These are phyloP conservation scores for Lepus americanus DNA, from an alignment of 2,113 vertebrate genomes.

Conservation along the genomic window DNA sequence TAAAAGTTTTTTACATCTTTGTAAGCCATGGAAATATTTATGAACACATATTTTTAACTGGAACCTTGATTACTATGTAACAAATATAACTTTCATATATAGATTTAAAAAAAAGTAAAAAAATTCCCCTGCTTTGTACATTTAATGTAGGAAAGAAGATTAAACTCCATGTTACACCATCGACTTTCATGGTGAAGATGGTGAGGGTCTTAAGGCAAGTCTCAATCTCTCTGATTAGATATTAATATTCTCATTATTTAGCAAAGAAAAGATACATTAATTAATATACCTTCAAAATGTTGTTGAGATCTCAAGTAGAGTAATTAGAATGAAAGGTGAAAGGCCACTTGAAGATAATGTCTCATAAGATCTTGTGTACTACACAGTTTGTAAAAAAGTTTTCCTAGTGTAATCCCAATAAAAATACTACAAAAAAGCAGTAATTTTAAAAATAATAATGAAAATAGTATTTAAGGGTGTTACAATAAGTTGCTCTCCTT, in stretches of 20 bases:
- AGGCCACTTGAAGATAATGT: not conserved
- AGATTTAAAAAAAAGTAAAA: not conserved
- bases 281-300: not conserved
- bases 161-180: not conserved
- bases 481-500: not conserved
- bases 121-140: not conserved
- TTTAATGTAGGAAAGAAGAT: not conserved
- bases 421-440: not conserved
- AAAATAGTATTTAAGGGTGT: not conserved
- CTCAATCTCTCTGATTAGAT: not conserved
- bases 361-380: not conserved
- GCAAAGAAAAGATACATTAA: not conserved
- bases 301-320: not conserved
- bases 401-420: not conserved
- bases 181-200: not conserved
- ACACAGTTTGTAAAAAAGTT: not conserved
- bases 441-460: not conserved
- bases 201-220: not conserved
- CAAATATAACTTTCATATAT: not conserved
- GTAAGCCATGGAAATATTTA: constrained; percentile 35
- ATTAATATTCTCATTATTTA: not conserved
- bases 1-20: not conserved
- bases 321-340: not conserved
- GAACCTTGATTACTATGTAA: not conserved
- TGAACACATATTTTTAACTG: not conserved